These are phyloP conservation scores for Crocodylus rhombifer DNA, from an alignment of 2,797 vertebrate species.

Conservation along the genomic window DNA sequence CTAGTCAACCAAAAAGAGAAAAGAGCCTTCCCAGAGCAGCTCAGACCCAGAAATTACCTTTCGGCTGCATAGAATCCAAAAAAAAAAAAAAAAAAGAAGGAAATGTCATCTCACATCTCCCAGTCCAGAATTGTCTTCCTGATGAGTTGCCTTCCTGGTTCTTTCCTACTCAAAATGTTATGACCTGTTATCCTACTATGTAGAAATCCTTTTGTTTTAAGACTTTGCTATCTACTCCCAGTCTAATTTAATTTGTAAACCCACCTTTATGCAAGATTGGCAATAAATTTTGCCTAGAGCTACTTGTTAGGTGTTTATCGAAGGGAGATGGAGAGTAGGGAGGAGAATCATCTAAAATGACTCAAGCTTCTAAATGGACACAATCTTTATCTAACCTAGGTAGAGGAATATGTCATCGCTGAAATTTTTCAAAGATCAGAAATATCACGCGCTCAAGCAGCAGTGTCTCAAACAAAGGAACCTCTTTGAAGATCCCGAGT, in stretches of 20 bases:
- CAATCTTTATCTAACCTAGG: neutral
- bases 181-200: neutral
- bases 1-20: neutral
- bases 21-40: neutral
- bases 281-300: neutral
- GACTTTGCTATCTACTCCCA: neutral
- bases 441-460: slow-evolving; percentile 86
- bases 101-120: neutral
- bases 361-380: neutral
- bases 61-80: neutral
- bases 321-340: neutral
- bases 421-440: slow-evolving; percentile 86
- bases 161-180: neutral
- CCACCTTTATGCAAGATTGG: neutral
- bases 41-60: neutral
- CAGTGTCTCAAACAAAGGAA: slow-evolving; percentile 82
- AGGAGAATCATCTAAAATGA: neutral
- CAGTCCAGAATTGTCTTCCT: neutral
- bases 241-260: neutral
- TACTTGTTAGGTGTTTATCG: neutral
- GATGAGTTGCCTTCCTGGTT: neutral
- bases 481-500: slow-evolving; percentile 92
- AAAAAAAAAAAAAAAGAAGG: neutral
- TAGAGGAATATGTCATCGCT: slow-evolving; percentile 82
- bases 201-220: neutral